Conservation (phyloP, 2,113 vertebrate species). For the Anarrhichthys ocellatus region DNA sequence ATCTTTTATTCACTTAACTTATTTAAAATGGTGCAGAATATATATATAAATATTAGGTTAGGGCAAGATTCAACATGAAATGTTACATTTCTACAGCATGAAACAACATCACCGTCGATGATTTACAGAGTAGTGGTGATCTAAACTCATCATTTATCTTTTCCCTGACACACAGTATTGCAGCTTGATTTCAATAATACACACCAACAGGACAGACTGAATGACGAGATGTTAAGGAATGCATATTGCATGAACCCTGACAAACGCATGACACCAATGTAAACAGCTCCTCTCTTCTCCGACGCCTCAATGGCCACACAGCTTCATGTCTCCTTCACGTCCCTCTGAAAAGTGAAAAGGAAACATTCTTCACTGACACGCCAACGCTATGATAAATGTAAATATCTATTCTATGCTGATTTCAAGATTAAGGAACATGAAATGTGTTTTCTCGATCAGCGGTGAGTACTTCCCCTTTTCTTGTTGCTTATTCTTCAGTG, state of each 20-base stretch:
- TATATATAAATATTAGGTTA: conserved; percentile 34
- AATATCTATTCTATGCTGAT: not conserved
- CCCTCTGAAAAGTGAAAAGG: conserved; percentile 18
- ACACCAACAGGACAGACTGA: not conserved
- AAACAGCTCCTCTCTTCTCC: conserved; percentile 4
- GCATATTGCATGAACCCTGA: not conserved
- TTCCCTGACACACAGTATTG: not conserved
- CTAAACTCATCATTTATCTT: not conserved
- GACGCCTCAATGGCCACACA: conserved; percentile 5
- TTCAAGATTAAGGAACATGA: not conserved
- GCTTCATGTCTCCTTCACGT: conserved; percentile 33
- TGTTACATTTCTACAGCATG: conserved; percentile 18
- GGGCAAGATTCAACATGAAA: conserved; percentile 8
- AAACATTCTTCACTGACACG: not conserved
- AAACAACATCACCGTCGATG: conserved; percentile 9
- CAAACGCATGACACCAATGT: not conserved
- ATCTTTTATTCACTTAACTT: conserved; percentile 57
- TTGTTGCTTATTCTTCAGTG: too few relatives aligned
- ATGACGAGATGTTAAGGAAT: conserved; percentile 4
- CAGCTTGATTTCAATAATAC: conserved; percentile 26
- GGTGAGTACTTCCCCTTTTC: too few relatives aligned
- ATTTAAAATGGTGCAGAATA: conserved; percentile 19
- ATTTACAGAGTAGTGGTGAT: not conserved
- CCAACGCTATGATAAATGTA: not conserved
- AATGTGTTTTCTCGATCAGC: not conserved